Base-by-base conservation (phyloP, 2,797 vertebrate genomes). In the Megalops cyprinoides region DNA sequence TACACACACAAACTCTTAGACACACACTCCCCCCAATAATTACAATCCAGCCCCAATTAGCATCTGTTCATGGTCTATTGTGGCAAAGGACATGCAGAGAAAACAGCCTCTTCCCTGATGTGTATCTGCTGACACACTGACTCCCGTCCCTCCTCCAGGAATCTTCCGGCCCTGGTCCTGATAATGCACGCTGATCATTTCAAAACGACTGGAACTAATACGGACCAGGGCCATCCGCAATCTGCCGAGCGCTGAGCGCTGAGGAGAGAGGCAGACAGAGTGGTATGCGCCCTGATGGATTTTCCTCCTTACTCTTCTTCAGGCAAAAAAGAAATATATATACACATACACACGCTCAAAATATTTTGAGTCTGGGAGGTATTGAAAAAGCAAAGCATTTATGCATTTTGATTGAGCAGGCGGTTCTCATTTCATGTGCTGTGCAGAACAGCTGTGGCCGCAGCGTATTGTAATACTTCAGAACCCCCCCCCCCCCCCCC, bases 191-290 rank as follows among this genome's bases (percentile, higher is more conserved):
- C 88, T 82, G 89, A 91, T 91, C 84, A 79, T 86, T 91, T 91
- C 87, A 90, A 91, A 93, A 93, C 84, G 89, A 86, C 90, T 89
- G 92, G 91, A 95, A 93, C 94, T 94, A 94, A 95, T 91, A 85
- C 87, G 80, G 87, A 90, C 89, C 93, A 94, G 92, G 69, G 23
- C 49, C 10, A 76, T 77, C 60, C 10, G 44, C 53, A 78, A 81
- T 79, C 73, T n/a, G n/a, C n/a, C n/a, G n/a, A n/a, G n/a, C n/a
- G n/a, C n/a, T 18, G 12, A 49, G 58, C 79, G 74, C 79, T 85
- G 46, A 10, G 80, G 58, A 88, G 74, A 76, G 10, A 80, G 83
- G 86, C 85, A 82, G 87, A 87, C 51, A 67, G 62, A 81, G 79
- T 25, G 23, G 44, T 75, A 55, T 79, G 82, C 76, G 20, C 20